Percentiles rank a stretch among this genome's conserved stretches.
These are phyloP conservation scores for Isichthys henryi DNA, from an alignment of 2,113 vertebrate species.

Conservation along the genomic window DNA sequence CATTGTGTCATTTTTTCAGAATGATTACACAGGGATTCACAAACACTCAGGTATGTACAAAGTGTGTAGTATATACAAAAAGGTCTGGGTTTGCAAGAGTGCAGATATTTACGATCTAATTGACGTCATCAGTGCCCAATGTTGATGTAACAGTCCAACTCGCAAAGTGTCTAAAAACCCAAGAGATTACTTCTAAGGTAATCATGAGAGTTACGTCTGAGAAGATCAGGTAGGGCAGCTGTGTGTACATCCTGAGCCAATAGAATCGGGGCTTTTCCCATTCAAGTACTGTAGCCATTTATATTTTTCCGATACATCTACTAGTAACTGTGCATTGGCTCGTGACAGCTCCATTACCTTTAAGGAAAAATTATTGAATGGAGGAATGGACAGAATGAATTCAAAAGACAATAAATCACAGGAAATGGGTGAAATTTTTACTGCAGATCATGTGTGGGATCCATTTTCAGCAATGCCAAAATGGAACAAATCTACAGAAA, in stretches of 20 bases:
- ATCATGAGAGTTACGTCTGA: neutral
- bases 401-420: conserved; percentile 7
- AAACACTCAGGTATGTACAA: neutral
- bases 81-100: neutral
- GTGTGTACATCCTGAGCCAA: neutral
- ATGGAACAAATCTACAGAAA: conserved; percentile 3
- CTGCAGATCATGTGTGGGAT: neutral
- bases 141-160: neutral
- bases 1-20: neutral
- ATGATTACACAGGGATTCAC: neutral
- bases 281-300: neutral
- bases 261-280: neutral
- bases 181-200: neutral
- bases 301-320: neutral
- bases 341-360: neutral
- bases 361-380: neutral
- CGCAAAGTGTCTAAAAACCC: neutral
- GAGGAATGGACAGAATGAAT: neutral
- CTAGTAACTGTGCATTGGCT: neutral
- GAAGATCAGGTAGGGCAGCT: neutral
- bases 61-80: neutral
- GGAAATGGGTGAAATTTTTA: conserved; percentile 16
- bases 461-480: neutral
- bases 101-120: neutral
- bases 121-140: neutral